A percentile compares a stretch with the other conserved stretches of the same genome.
Evolutionary conservation across 2,113 vertebrate genomes (phyloP).

Genomic region (Cariama cristata): DNA sequence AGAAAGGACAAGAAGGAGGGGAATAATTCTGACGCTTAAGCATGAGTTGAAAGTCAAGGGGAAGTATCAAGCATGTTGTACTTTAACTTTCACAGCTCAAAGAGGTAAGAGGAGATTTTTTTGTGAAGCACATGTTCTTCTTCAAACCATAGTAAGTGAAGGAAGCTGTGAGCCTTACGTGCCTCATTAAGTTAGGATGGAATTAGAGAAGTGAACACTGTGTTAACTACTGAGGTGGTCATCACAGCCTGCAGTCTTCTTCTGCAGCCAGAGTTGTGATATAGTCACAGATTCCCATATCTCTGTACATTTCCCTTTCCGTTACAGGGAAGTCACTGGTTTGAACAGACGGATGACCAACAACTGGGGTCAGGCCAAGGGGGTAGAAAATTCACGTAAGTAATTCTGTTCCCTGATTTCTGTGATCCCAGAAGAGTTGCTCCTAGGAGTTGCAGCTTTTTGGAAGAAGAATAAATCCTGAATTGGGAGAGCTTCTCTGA

Average conservation of each 20-base stretch:
- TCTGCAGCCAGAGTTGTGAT: background rate
- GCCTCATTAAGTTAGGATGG: background rate
- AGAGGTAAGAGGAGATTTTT: background rate
- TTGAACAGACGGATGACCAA: background rate
- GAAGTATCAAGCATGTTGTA: background rate
- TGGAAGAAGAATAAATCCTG: background rate
- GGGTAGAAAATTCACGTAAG: background rate
- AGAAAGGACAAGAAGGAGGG: background rate
- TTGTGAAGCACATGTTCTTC: background rate
- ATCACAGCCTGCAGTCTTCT: background rate
- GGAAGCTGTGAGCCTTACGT: background rate
- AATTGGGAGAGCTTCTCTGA: background rate
- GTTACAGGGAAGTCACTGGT: background rate
- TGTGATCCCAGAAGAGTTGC: background rate
- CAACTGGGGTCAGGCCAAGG: background rate
- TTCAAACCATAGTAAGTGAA: background rate
- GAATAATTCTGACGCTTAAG: background rate
- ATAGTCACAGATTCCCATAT: background rate
- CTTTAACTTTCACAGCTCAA: background rate
- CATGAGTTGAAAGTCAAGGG: background rate
- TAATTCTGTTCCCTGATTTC: background rate
- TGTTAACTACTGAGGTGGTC: accelerated
- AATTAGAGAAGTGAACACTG: background rate
- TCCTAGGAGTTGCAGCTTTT: background rate
- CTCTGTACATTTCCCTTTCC: background rate